Percentiles rank a stretch among this genome's conserved stretches.
Evolutionary conservation across 2,888 invertebrate genomes (phyloP).

Genomic region (Caenorhabditis becei): DNA sequence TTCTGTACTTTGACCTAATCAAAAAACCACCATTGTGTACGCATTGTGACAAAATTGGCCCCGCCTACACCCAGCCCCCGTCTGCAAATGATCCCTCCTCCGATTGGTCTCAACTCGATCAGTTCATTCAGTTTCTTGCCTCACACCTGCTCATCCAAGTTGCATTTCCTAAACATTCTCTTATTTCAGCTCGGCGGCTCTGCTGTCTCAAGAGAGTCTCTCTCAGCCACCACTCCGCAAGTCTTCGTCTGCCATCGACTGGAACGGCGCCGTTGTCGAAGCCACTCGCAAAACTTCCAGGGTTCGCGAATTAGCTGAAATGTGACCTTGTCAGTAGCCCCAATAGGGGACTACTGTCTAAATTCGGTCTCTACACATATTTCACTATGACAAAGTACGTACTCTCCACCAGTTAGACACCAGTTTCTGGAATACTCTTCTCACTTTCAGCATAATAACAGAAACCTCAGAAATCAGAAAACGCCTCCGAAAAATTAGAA

Average conservation of each 20-base stretch:
- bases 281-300: slow-evolving; percentile 64
- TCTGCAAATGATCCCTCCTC: slow-evolving; percentile 48
- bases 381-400: slow-evolving; percentile 41
- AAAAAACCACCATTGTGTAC: slow-evolving; percentile 56
- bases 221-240: slow-evolving; percentile 68
- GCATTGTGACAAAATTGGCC: slow-evolving; percentile 49
- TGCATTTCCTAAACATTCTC: not conserved
- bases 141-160: not conserved
- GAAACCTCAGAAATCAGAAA: not conserved
- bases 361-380: slow-evolving; percentile 9
- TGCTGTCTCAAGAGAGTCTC: slow-evolving; percentile 61
- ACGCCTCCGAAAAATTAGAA: not conserved
- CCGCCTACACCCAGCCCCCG: slow-evolving; percentile 32
- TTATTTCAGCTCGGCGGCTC: slow-evolving; percentile 67
- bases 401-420: slow-evolving; percentile 4
- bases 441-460: not conserved
- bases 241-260: slow-evolving; percentile 71
- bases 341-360: slow-evolving; percentile 53
- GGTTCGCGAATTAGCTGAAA: slow-evolving; percentile 57
- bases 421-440: not conserved
- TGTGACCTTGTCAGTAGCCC: slow-evolving; percentile 44
- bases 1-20: slow-evolving; percentile 57
- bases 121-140: slow-evolving; percentile 23
- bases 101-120: slow-evolving; percentile 29
- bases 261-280: slow-evolving; percentile 67